Conservation (phyloP, 2,888 invertebrate genomes). For the Lordiphosa andalusiaca region DNA sequence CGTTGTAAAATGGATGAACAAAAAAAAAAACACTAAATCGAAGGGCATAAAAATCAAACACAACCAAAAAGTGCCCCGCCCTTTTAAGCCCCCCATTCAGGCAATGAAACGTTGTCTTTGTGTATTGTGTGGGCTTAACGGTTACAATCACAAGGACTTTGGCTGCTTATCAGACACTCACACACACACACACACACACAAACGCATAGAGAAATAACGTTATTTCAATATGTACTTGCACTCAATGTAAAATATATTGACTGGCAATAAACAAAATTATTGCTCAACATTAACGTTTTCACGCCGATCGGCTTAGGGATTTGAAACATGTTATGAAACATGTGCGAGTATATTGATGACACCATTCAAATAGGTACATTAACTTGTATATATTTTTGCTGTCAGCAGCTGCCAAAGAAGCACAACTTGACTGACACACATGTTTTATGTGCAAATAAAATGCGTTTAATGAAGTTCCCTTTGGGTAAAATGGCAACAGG, state of each 20-base stretch:
- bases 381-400: no score
- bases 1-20: constrained; percentile 43
- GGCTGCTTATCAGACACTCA: constrained; percentile 52
- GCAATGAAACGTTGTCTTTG: constrained; percentile 22
- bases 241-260: constrained; percentile 48
- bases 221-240: constrained; percentile 55
- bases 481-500: constrained; percentile 41
- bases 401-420: no score
- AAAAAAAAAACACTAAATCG: constrained; percentile 24
- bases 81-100: not conserved
- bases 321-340: constrained; percentile 57
- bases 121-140: constrained; percentile 48
- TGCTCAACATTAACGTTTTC: constrained; percentile 47
- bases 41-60: constrained; percentile 55
- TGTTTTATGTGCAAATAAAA: constrained; percentile 39
- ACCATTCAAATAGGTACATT: no score
- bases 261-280: constrained; percentile 59
- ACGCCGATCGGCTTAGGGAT: constrained; percentile 41
- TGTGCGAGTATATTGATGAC: constrained; percentile 35
- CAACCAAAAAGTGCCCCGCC: constrained; percentile 37
- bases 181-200: constrained; percentile 13
- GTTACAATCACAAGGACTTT: constrained; percentile 55
- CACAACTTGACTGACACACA: no score
- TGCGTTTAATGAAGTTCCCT: constrained; percentile 62
- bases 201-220: constrained; percentile 31